Conservation (phyloP, 2,797 vertebrate species). For the Eulemur mongoz region DNA sequence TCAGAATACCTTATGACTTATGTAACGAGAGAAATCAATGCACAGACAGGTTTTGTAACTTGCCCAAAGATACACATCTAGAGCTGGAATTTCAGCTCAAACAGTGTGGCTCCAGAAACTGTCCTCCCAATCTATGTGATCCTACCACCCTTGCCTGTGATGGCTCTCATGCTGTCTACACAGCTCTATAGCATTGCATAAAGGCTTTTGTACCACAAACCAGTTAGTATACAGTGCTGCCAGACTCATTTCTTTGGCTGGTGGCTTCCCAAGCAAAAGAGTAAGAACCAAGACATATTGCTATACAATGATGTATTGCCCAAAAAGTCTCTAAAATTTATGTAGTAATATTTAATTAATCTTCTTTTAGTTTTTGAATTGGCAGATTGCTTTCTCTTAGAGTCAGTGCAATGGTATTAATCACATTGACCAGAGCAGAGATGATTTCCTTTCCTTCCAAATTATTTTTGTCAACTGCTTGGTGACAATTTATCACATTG, state of each 20-base stretch:
- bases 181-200: background rate
- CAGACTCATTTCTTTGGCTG: background rate
- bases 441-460: conserved; percentile 16
- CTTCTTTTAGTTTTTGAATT: background rate
- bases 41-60: background rate
- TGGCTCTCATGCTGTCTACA: background rate
- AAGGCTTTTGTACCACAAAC: background rate
- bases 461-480: background rate
- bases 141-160: background rate
- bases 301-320: background rate
- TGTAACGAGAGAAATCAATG: background rate
- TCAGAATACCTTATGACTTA: background rate
- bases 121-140: background rate
- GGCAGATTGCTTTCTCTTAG: background rate
- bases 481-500: background rate
- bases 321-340: background rate
- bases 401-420: background rate
- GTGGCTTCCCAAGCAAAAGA: background rate
- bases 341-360: background rate
- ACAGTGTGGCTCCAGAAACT: background rate
- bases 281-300: background rate
- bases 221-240: background rate
- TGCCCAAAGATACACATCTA: background rate
- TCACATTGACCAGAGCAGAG: background rate
- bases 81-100: background rate